Evolutionary conservation across 2,797 vertebrate species (phyloP).

Genomic region (Podarcis lilfordi): DNA sequence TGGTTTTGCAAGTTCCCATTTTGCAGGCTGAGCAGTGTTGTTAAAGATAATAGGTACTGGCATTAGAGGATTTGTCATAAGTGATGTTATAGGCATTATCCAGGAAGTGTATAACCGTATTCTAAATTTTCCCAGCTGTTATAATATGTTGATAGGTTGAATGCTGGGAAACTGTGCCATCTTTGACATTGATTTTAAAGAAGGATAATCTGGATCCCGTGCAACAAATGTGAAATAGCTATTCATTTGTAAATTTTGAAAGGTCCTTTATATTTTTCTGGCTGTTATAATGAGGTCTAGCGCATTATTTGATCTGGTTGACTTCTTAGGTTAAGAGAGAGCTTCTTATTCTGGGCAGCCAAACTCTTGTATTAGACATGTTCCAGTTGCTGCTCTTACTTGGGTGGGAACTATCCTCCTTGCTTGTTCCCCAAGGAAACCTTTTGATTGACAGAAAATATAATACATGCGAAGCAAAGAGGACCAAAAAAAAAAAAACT

Average conservation of each 20-base stretch:
- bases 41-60: background rate
- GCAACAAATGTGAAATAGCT: background rate
- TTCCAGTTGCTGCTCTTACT: background rate
- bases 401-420: background rate
- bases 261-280: background rate
- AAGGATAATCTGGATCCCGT: background rate
- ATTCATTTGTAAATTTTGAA: background rate
- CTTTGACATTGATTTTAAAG: background rate
- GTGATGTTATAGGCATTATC: background rate
- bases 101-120: background rate
- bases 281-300: background rate
- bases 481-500: background rate
- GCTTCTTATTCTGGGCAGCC: background rate
- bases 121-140: background rate
- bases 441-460: slow-evolving; percentile 9
- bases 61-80: background rate
- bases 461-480: slow-evolving; percentile 6
- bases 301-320: background rate
- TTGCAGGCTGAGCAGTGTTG: background rate
- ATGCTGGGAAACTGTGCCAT: background rate
- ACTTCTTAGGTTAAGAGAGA: background rate
- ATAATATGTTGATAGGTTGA: background rate
- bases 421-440: background rate
- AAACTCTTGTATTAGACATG: slow-evolving; percentile 28
- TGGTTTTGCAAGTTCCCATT: background rate